phyloP scores from a whole-genome alignment of 2,113 vertebrate genomes.

The Rhea americana region DNA sequence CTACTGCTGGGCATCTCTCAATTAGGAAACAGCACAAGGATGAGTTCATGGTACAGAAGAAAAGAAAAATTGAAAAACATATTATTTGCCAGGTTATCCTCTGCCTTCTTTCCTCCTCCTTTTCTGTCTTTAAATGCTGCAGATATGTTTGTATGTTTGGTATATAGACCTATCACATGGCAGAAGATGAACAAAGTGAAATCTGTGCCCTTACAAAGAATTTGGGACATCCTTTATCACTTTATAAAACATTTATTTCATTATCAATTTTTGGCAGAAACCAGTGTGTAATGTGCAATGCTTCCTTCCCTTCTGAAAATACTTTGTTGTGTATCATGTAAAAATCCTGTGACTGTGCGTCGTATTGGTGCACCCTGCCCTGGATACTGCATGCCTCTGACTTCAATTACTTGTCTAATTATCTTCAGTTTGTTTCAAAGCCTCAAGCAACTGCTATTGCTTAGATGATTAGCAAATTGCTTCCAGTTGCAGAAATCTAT shows the following conservation, averaged over 20 bases:
- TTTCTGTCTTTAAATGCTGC: not conserved
- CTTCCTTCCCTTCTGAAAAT: conserved; percentile 11
- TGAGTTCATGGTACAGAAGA: not conserved
- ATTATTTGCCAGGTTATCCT: not conserved
- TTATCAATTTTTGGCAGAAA: not conserved
- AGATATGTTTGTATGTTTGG: not conserved
- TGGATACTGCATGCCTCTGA: conserved; percentile 71
- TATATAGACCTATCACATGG: not conserved
- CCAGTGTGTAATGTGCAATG: not conserved
- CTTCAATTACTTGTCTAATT: conserved; percentile 85
- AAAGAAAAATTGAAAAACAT: not conserved
- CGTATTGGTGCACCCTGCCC: conserved; percentile 48
- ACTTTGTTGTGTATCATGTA: not conserved
- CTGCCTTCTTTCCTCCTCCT: not conserved
- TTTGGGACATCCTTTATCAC: not conserved
- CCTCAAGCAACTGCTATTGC: conserved; percentile 80
- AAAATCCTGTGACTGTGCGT: conserved; percentile 50
- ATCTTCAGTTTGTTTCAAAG: conserved; percentile 80
- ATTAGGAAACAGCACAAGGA: not conserved
- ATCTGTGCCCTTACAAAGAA: not conserved
- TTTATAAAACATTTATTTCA: not conserved
- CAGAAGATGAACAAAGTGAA: conserved; percentile 37
- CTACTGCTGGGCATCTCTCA: not conserved
- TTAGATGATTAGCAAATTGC: conserved; percentile 87
- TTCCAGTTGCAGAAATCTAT: conserved; percentile 86